Base-by-base conservation (phyloP, 2,113 vertebrate species). In the Echinops telfairi region DNA sequence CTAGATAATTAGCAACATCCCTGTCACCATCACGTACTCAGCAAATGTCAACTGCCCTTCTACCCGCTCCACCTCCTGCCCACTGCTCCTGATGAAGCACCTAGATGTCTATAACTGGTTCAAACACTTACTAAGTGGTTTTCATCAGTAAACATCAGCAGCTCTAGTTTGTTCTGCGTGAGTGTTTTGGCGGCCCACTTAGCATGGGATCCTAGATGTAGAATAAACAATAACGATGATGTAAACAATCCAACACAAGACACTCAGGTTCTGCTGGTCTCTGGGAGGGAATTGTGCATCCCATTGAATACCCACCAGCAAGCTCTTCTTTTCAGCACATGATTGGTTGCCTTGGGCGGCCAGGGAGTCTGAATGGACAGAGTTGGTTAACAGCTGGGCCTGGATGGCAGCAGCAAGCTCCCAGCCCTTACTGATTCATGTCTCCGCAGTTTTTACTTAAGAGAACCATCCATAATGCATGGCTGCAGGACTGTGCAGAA, bases 401-500 rank as follows among this genome's bases (percentile, higher is more conserved):
- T 90, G 70, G 22, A 83, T 75, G 20, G 82, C 77, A 53, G 73
- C n/a, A 92, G n/a, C 40, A 83, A 1, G 40, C 70, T 93, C 93
- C 81, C 47, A 94, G 82, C 64, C 88, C 64, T 90, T 73, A 20
- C 85, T 92, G 89, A 91, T 91, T 91, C 81, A 92, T 91, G 93
- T 92, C 38, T 76, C 70, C 8, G 47, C 75, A 90, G 71, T 77
- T 94, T 97, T 95, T 92, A 85, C 88, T 92, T 95, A 85, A 96
- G 90, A 88, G 86, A 92, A 62, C 79, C 73, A 94, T 88, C 76
- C 64, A 89, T 96, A 96, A 94, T 93, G 88, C 90, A 95, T 90
- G 64, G 87, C 68, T 87, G 1, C 47, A 83, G 83, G 88, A 95
- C 64, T 83, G 20, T 29, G 86, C 53, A 70, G 92, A 90, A 91